phyloP scores from a whole-genome alignment of 92 coral and sea anemone species.

The Paragorgia papillata region DNA sequence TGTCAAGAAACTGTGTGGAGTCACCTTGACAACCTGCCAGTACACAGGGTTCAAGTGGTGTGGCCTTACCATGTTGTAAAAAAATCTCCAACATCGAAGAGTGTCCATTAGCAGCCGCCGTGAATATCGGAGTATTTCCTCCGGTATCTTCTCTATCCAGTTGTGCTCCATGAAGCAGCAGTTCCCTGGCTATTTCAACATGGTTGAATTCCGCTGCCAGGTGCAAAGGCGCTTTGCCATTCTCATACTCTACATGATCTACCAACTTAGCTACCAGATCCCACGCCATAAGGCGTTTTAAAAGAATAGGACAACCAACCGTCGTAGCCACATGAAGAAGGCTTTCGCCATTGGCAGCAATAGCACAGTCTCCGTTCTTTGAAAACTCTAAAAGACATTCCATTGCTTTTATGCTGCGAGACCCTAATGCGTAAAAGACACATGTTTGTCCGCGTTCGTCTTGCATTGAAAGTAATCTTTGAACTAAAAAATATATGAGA shows the following conservation, averaged over 20 bases:
- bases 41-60: too few relatives aligned
- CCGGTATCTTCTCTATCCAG: conserved; percentile 55
- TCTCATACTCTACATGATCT: conserved; percentile 47
- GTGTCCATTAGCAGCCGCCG: conserved; percentile 32
- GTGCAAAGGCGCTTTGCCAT: conserved; percentile 65
- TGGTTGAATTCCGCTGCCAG: conserved; percentile 63
- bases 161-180: conserved; percentile 70
- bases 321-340: conserved; percentile 35
- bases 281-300: background rate
- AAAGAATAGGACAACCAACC: background rate
- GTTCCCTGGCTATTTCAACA: conserved; percentile 52
- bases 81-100: conserved; percentile 19
- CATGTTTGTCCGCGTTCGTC: conserved; percentile 43
- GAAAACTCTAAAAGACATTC: background rate
- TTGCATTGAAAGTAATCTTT: conserved; percentile 9
- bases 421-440: conserved; percentile 34
- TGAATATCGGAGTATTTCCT: conserved; percentile 65
- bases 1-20: too few relatives aligned
- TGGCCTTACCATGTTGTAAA: conserved; percentile 28
- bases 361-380: background rate
- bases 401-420: conserved; percentile 31
- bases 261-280: conserved; percentile 14
- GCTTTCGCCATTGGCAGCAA: conserved; percentile 35
- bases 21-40: too few relatives aligned
- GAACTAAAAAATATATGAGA: conserved; percentile 31